Base-by-base conservation (phyloP, 2,888 invertebrate genomes). In the Holacanthella duospinosa region DNA sequence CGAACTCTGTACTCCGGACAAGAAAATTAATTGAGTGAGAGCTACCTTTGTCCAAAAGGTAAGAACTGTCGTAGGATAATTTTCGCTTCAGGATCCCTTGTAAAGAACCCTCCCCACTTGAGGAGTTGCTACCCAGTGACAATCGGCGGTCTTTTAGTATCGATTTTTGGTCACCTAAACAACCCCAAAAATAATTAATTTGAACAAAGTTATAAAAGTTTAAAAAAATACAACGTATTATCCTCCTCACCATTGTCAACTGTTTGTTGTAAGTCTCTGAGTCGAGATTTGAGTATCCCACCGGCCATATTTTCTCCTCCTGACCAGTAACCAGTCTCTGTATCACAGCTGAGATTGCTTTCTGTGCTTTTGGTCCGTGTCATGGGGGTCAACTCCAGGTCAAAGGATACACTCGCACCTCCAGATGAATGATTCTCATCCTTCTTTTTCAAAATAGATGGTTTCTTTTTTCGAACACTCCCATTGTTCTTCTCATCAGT, bases 251-350 rank as follows among this genome's bases (percentile, higher is more conserved):
- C n/a, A n/a, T n/a, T n/a, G n/a, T n/a, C n/a, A 9, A 36, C 36
- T 36, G 36, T 36, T 36, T 16, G 36, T 9, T 16, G 36, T 9
- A 6, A 16, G 36, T 36, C 36, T 36, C 16, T 36, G 36, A 36
- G 36, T 9, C 6, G 6, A 16, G 36, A 36, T 36, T 36, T 36
- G 9, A 64, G 60, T 44, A 62, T 64, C 21, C 62, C 63, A 16
- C 43, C 60, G n/a, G 29, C 19, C 28, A 3, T n/a, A 54, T n/a
- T 59, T 28, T 66, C 66, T 16, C 64, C 64, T 16, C 64, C 65
- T 24, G 65, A 65, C 67, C 67, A 67, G 55, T 65, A 68, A 24
- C 68, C 68, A 44, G 66, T 68, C 59, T 68, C 68, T 25, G 66
- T 63, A 26, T 67, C 67, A 48, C 62, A 62, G 48, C 64, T 64